These are phyloP conservation scores for Pediacus dermestoides DNA, from an alignment of 2,888 invertebrate species.

Conservation along the genomic window DNA sequence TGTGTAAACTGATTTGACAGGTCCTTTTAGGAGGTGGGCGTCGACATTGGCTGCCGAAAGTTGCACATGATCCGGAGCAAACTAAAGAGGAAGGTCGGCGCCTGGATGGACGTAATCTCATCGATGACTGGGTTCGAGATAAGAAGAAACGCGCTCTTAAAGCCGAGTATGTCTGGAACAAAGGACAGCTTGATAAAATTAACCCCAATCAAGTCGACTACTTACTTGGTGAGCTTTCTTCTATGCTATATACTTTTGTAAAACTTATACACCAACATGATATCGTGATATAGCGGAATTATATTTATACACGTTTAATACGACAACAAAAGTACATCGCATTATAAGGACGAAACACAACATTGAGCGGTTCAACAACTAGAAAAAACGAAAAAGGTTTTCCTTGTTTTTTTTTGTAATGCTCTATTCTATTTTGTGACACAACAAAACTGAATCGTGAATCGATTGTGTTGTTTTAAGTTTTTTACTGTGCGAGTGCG, in stretches of 20 bases:
- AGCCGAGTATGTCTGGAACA: slow-evolving; percentile 71
- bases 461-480: too few relatives aligned
- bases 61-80: slow-evolving; percentile 67
- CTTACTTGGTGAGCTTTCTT: slow-evolving; percentile 60
- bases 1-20: slow-evolving; percentile 50
- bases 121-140: slow-evolving; percentile 76
- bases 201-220: slow-evolving; percentile 70
- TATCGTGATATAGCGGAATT: neutral
- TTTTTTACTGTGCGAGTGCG: too few relatives aligned
- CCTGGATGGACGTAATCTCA: slow-evolving; percentile 72
- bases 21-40: slow-evolving; percentile 77
- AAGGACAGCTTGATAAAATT: slow-evolving; percentile 66
- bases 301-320: too few relatives aligned
- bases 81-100: slow-evolving; percentile 68
- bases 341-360: too few relatives aligned
- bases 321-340: too few relatives aligned
- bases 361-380: too few relatives aligned
- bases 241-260: slow-evolving; percentile 3
- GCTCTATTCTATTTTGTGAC: too few relatives aligned
- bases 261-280: neutral
- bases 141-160: slow-evolving; percentile 65
- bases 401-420: neutral
- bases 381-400: too few relatives aligned
- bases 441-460: too few relatives aligned
- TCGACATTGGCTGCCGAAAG: slow-evolving; percentile 70